phyloP scores from a whole-genome alignment of 2,797 vertebrate genomes.

The Sebastes steindachneri region DNA sequence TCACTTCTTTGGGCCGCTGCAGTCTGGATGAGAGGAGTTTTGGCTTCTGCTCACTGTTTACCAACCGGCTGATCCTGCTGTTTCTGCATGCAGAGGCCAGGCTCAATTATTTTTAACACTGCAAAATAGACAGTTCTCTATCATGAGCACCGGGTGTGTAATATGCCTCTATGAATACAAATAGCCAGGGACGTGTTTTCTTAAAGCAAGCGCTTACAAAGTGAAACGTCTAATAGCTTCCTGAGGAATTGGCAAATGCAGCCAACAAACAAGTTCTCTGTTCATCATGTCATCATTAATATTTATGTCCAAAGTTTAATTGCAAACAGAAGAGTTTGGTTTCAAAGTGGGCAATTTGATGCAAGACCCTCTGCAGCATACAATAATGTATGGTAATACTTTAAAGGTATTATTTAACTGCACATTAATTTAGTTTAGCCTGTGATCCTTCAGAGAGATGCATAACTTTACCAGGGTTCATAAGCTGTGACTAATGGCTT shows the following conservation, averaged over 20 bases:
- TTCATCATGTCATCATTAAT: neutral
- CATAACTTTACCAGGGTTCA: neutral
- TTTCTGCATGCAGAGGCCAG: conserved; percentile 39
- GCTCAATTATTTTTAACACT: conserved; percentile 53
- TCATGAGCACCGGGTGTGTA: conserved; percentile 6
- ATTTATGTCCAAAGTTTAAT: neutral
- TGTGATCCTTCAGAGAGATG: neutral
- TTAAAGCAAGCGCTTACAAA: conserved; percentile 16
- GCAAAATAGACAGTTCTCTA: conserved; percentile 52
- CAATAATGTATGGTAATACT: neutral
- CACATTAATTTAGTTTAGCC: neutral
- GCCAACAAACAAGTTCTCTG: neutral
- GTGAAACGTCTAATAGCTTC: conserved; percentile 8
- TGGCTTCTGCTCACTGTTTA: conserved; percentile 47
- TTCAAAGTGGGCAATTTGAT: neutral
- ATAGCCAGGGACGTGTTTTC: neutral
- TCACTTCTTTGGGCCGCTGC: conserved; percentile 40
- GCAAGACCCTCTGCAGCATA: neutral
- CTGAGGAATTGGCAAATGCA: conserved; percentile 13
- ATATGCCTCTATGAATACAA: conserved; percentile 24
- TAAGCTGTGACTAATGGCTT: too few species aligned
- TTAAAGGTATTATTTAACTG: neutral
- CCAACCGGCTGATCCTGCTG: conserved; percentile 61
- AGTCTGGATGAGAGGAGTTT: conserved; percentile 28
- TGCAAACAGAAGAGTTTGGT: neutral